Evolutionary conservation across 2,113 vertebrate species (phyloP).

Genomic region (Calidris pugnax): DNA sequence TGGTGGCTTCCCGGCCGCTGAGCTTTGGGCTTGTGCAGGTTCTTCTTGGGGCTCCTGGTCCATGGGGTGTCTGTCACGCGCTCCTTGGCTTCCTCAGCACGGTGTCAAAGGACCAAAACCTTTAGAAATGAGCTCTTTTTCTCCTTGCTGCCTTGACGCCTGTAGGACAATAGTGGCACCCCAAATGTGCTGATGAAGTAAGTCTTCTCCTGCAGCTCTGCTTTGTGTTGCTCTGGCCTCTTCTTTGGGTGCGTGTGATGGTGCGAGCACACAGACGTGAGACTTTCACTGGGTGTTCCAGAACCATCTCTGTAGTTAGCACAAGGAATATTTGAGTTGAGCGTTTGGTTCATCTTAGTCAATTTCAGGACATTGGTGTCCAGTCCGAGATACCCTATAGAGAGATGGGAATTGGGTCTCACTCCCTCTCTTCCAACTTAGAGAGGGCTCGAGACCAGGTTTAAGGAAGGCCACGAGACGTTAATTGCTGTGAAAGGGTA

Average conservation of each 20-base stretch:
- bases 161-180: background rate
- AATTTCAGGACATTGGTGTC: background rate
- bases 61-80: accelerated
- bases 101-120: background rate
- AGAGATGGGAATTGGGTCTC: background rate
- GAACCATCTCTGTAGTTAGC: background rate
- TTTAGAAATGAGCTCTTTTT: background rate
- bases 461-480: accelerated
- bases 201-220: background rate
- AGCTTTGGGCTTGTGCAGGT: background rate
- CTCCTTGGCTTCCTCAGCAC: background rate
- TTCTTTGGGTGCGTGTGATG: accelerated
- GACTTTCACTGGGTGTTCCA: background rate
- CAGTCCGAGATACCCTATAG: background rate
- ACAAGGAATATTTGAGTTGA: background rate
- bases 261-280: background rate
- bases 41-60: background rate
- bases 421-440: background rate
- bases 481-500: background rate
- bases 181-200: background rate
- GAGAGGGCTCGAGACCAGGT: background rate
- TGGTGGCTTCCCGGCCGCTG: background rate
- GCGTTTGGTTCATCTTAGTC: background rate
- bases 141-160: background rate
- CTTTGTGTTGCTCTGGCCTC: background rate